Percentiles rank a stretch among this genome's conserved stretches.
Evolutionary conservation across 2,113 vertebrate species (phyloP).

Genomic region (Vireo altiloquus): DNA sequence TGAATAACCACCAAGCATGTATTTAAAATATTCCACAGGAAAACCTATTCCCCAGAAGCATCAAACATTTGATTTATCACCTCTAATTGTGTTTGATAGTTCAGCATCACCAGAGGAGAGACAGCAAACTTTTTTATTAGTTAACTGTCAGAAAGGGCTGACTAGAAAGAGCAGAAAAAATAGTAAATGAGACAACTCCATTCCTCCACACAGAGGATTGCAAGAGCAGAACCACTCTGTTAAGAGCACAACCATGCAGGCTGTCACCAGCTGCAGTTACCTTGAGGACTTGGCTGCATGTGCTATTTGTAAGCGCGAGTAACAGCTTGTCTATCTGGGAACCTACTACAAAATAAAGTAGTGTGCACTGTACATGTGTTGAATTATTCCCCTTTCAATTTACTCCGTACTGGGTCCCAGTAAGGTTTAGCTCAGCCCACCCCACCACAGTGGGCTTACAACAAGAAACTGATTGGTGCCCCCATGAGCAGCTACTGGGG

Average conservation of each 20-base stretch:
- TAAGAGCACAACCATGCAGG: rapidly evolving
- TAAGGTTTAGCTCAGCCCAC: neutral
- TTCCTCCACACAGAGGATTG: neutral
- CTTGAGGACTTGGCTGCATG: neutral
- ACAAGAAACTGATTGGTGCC: neutral
- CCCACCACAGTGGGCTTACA: neutral
- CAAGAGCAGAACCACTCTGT: neutral
- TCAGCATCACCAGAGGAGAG: neutral
- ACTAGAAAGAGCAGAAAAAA: neutral
- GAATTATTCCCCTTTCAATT: neutral
- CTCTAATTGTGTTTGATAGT: neutral
- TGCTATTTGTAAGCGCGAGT: neutral
- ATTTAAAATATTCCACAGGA: neutral
- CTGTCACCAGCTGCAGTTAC: neutral
- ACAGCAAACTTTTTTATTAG: neutral
- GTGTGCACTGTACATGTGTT: rapidly evolving
- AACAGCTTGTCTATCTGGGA: neutral
- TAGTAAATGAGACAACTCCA: neutral
- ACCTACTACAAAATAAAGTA: neutral
- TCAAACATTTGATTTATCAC: neutral
- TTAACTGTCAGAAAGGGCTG: rapidly evolving
- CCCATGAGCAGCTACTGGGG: too few relatives aligned
- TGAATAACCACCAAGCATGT: neutral
- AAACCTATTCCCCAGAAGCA: neutral
- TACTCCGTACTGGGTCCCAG: neutral